These are phyloP conservation scores for Conchocele bisecta DNA, from an alignment of 2,888 invertebrate species.

Conservation along the genomic window DNA sequence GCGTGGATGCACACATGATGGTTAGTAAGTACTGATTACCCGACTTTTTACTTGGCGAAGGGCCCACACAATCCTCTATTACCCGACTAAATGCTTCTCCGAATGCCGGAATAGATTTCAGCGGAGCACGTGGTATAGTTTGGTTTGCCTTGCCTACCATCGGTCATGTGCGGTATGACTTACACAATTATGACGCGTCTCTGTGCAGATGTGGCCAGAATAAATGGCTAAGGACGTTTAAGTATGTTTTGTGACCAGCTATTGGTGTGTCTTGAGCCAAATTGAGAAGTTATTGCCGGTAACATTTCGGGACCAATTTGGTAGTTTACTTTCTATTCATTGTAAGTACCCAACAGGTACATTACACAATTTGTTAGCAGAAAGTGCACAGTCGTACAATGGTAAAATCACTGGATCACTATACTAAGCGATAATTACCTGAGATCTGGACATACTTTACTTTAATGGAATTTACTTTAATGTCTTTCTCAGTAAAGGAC, in stretches of 20 bases:
- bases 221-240: conserved; percentile 40
- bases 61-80: conserved; percentile 42
- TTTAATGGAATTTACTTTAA: too few relatives aligned
- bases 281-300: conserved; percentile 21
- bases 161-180: conserved; percentile 36
- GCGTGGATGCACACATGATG: conserved; percentile 26
- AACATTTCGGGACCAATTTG: conserved; percentile 34
- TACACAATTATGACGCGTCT: conserved; percentile 30
- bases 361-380: too few relatives aligned
- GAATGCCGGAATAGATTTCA: conserved; percentile 38
- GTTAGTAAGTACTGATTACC: conserved; percentile 28
- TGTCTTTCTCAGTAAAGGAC: too few relatives aligned
- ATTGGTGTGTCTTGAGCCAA: too few relatives aligned
- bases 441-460: too few relatives aligned
- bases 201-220: conserved; percentile 32
- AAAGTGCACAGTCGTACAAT: too few relatives aligned
- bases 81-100: conserved; percentile 34
- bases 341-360: too few relatives aligned
- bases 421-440: too few relatives aligned
- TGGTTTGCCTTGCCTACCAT: conserved; percentile 46
- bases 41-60: conserved; percentile 33
- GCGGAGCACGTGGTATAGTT: conserved; percentile 17
- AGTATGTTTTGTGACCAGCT: conserved; percentile 45
- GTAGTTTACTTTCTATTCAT: conserved; percentile 36
- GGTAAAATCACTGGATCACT: too few relatives aligned